These are phyloP conservation scores for Saxidomus purpurata DNA, from an alignment of 1,140 invertebrate species.

Conservation along the genomic window DNA sequence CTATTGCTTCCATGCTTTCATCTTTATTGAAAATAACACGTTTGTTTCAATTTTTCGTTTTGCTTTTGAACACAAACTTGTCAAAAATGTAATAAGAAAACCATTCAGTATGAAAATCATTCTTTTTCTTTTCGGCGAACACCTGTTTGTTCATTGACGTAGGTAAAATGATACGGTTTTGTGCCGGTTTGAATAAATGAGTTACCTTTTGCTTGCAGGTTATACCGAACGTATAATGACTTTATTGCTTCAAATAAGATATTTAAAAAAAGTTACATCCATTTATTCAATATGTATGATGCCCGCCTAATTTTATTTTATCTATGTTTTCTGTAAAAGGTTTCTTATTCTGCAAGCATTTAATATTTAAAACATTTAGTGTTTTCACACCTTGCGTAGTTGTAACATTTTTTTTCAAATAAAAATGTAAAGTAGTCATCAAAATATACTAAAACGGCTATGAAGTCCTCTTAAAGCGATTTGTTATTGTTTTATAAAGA, in stretches of 20 bases:
- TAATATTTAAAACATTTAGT: not conserved
- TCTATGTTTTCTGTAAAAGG: not conserved
- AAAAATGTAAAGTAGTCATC: conserved; percentile 4
- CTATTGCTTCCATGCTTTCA: not conserved
- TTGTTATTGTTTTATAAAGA: conserved; percentile 49
- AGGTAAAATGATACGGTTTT: not conserved
- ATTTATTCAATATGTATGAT: no score
- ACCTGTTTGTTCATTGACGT: not conserved
- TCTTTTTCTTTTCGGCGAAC: not conserved
- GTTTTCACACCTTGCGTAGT: not conserved
- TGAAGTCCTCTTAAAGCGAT: conserved; percentile 26
- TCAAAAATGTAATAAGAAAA: conserved; percentile 27
- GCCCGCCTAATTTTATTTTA: no score
- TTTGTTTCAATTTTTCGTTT: not conserved
- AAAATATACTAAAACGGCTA: conserved; percentile 46
- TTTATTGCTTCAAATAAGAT: no score
- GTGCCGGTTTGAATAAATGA: not conserved
- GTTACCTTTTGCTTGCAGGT: not conserved
- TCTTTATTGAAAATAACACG: conserved; percentile 60
- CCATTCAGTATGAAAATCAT: not conserved
- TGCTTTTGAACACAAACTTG: conserved; percentile 40
- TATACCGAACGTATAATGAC: not conserved
- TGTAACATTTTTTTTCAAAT: not conserved
- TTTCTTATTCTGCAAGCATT: not conserved
- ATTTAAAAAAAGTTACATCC: no score